A percentile compares a stretch with the other conserved stretches of the same genome.
Evolutionary conservation across 2,797 vertebrate species (phyloP).

Genomic region (Argya squamiceps): DNA sequence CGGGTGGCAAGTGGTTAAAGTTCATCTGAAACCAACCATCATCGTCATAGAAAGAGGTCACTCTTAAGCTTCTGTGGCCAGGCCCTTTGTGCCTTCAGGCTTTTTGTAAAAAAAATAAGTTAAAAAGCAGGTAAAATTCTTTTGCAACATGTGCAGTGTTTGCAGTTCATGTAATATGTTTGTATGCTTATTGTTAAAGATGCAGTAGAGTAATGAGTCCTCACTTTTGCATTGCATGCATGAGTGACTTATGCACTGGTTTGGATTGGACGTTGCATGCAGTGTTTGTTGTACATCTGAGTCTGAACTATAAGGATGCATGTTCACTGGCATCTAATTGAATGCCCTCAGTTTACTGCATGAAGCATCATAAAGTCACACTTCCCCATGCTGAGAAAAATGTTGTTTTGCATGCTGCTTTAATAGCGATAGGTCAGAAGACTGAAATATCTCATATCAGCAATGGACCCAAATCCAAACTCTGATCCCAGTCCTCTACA

Average conservation of each 20-base stretch:
- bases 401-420: neutral
- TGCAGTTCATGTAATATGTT: neutral
- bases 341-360: neutral
- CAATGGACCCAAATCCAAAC: neutral
- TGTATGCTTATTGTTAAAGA: neutral
- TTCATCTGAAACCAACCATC: neutral
- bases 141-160: neutral
- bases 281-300: neutral
- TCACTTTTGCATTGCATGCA: neutral
- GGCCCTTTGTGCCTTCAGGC: neutral
- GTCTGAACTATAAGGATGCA: neutral
- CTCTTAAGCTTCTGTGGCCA: neutral
- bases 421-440: neutral
- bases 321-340: neutral
- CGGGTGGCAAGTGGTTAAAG: neutral
- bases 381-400: neutral
- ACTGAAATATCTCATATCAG: neutral
- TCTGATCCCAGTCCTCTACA: neutral
- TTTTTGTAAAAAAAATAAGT: neutral
- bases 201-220: neutral
- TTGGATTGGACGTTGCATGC: neutral
- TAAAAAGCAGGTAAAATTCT: conserved; percentile 42
- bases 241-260: neutral
- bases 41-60: neutral
- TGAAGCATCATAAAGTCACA: neutral